Percentiles rank a stretch among this genome's conserved stretches.
These are phyloP conservation scores for Aphidius colemani DNA, from an alignment of 2,888 invertebrate species.

Conservation along the genomic window DNA sequence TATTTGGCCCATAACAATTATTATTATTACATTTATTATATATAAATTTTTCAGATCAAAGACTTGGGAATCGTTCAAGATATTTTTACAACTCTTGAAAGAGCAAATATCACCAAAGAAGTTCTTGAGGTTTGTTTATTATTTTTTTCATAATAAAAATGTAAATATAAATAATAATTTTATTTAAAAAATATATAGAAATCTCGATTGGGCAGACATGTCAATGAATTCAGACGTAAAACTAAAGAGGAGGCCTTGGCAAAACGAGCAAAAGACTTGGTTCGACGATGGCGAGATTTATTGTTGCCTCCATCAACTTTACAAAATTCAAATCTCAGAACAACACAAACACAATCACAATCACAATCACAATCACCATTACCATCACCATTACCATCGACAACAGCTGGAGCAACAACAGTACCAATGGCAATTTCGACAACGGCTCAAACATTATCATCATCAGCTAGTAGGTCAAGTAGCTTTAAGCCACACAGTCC, in stretches of 20 bases:
- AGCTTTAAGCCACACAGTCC: constrained; percentile 40
- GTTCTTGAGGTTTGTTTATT: constrained; percentile 75
- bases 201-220: constrained; percentile 92
- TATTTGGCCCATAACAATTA: not conserved
- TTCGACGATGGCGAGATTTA: constrained; percentile 91
- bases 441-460: not conserved
- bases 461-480: constrained; percentile 38
- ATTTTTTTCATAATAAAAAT: not conserved
- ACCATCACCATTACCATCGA: constrained; percentile 32
- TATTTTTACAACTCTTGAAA: constrained; percentile 91
- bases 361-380: constrained; percentile 50
- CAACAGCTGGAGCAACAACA: not conserved
- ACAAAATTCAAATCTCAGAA: constrained; percentile 45
- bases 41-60: constrained; percentile 73
- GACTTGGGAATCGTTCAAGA: constrained; percentile 92
- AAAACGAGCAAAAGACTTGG: constrained; percentile 86
- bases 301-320: constrained; percentile 66
- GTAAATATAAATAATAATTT: not conserved
- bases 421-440: constrained; percentile 32
- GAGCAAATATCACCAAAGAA: constrained; percentile 87
- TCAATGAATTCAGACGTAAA: constrained; percentile 88
- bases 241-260: constrained; percentile 84
- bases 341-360: constrained; percentile 52
- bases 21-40: not conserved
- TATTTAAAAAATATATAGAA: constrained; percentile 65